These are phyloP conservation scores for Cyrtonyx montezumae DNA, from an alignment of 2,113 vertebrate genomes.

Conservation along the genomic window DNA sequence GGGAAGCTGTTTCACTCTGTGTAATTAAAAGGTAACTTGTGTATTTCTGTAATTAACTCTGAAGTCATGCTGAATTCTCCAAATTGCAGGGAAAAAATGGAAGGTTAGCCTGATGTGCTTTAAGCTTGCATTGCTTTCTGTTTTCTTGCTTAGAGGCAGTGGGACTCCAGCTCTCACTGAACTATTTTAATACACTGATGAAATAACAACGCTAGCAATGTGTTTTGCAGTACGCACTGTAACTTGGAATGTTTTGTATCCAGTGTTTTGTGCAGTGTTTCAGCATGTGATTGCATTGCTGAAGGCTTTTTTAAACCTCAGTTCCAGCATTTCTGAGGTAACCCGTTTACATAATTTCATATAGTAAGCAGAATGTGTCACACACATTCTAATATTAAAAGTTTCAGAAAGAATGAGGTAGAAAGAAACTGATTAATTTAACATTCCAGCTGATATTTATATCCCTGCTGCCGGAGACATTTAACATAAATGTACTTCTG, in stretches of 20 bases:
- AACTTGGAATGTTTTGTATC: neutral
- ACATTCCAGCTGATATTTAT: neutral
- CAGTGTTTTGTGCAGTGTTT: neutral
- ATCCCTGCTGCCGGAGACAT: neutral
- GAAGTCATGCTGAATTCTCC: conserved; percentile 38
- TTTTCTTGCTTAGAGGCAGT: neutral
- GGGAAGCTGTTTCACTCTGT: conserved; percentile 67
- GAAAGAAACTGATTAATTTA: neutral
- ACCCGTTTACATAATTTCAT: neutral
- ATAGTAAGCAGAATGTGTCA: neutral
- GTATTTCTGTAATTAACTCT: conserved; percentile 52
- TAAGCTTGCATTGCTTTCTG: neutral
- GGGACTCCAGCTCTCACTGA: neutral
- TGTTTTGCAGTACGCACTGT: neutral
- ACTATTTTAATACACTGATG: neutral
- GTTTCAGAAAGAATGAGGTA: conserved; percentile 7
- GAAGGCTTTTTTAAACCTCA: neutral
- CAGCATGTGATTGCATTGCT: neutral
- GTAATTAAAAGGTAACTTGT: conserved; percentile 59
- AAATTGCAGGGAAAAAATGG: neutral
- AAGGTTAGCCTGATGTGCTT: neutral
- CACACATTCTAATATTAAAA: neutral
- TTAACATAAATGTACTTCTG: neutral
- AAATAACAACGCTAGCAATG: neutral
- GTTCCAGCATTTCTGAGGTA: neutral